Base-by-base conservation (phyloP, 2,888 invertebrate species). In the Hirudinaria manillensis region DNA sequence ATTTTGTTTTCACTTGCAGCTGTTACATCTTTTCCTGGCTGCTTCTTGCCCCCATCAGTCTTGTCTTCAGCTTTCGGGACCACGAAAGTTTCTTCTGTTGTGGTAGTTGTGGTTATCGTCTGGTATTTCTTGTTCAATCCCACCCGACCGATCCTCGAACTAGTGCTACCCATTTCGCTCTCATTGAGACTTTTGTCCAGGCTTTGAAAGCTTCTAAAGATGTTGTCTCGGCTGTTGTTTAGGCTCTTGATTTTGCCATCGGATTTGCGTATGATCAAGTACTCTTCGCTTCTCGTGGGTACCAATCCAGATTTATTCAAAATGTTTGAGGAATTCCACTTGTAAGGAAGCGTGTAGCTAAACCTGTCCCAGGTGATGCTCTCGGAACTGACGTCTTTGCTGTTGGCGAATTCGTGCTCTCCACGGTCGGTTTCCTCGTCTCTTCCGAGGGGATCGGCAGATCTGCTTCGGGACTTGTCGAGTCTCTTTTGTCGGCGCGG, bases 81-180 rank as follows among this genome's bases (percentile, higher is more conserved):
- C 24, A 73, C n/a, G 38, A 34, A 73, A n/a, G 73, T 73, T 73
- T 73, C 73, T 38, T 73, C 73, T 2, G 73, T 73, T n/a, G 73
- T 73, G n/a, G 72, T 72, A 0, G 65, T 65, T 16, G 55, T 55
- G n/a, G 56, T 55, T 29, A 73, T 61, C 36, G 34, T 56, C 38
- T 73, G 34, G 61, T 61, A 56, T 29, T 73, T 61, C 38, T 61
- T 29, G 38, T 61, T 73, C 65, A 73, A 65, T 3, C 61, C 61
- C 65, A 56, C 19, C 61, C 36, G 34, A 13, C 73, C 56, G 4
- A 73, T 38, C 16, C 29, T 51, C 16, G 51, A 65, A 73, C 73
- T 38, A 21, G 61, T 36, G 32, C 73, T 73, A 27, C 73, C 56
- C 29, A n/a, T 10, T 68, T 68, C 68, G 19, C 68, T 68, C 32